Evolutionary conservation across 2,888 invertebrate genomes (phyloP), one percentile per base, ranked within the genome.

Genomic region (Mimas tiliae): DNA sequence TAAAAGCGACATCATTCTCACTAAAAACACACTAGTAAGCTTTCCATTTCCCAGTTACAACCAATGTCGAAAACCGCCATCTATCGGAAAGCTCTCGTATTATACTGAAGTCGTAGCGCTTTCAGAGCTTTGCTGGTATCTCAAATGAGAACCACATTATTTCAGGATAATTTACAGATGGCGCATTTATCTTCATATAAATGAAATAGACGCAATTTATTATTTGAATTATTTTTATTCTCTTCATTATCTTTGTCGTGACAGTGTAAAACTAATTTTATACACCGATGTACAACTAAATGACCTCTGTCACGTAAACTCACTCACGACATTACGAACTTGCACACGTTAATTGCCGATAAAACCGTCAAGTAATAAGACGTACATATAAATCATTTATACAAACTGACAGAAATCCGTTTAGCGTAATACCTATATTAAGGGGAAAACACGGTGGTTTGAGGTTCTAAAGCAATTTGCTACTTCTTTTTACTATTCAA

Each of bases 291-390:
- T 42, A 58, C 58, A 58, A 42, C 19, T 19, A 58, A 42, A 58
- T 58, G 38, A 42, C 42, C 42, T 58, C n/a, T 42, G 58, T 58
- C 58, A 58, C 42, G 58, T 58, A 58, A 58, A 58, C 42, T 58
- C 42, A 42, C 58, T 12, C 42, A 58, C 58, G 58, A 58, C 58
- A 42, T 34, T 38, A n/a, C 21, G 53, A 1, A 34, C 58, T 21
- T 58, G 58, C 12, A 19, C 42, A 38, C 19, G 9, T 19, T 58
- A 42, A 58, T 42, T 58, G 58, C 58, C 58, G 12, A 42, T 58
- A 42, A 58, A 58, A 42, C 34, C 9, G 21, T 42, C 16, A 38
- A 19, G 52, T 27, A 52, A 52, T 27, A 52, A 42, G 6, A 11
- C 38, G 58, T 58, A 16, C 16, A 12, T 38, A 42, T 42, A 19